Conservation (phyloP, 2,113 vertebrate genomes). For the Naja naja region DNA sequence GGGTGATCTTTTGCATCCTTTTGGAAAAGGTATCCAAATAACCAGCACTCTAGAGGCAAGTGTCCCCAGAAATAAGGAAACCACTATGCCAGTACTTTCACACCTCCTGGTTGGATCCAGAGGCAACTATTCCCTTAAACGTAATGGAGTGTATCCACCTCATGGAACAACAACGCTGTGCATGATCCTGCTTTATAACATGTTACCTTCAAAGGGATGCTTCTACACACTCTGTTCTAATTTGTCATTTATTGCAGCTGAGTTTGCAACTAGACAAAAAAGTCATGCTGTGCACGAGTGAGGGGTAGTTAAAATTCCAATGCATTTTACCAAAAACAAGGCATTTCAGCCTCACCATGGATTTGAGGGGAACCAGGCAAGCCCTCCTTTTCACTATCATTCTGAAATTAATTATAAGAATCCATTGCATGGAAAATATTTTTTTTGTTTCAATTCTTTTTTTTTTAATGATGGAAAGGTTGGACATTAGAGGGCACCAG, state of each 20-base stretch:
- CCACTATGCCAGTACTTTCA: background rate
- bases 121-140: background rate
- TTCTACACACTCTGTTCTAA: background rate
- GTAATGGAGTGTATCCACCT: background rate
- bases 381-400: background rate
- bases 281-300: background rate
- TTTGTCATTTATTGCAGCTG: background rate
- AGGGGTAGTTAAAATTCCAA: background rate
- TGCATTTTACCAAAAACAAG: background rate
- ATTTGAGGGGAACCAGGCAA: background rate
- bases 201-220: background rate
- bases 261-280: background rate
- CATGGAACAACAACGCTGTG: background rate
- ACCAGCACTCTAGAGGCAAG: background rate
- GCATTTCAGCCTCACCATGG: background rate
- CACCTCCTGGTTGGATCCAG: background rate
- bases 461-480: background rate
- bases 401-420: background rate
- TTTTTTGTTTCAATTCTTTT: background rate
- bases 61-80: background rate
- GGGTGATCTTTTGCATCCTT: background rate
- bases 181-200: background rate
- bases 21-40: background rate
- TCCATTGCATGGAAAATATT: background rate
- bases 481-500: background rate